Evolutionary conservation across 2,888 invertebrate species (phyloP).

Genomic region (Exocentrus adspersus): DNA sequence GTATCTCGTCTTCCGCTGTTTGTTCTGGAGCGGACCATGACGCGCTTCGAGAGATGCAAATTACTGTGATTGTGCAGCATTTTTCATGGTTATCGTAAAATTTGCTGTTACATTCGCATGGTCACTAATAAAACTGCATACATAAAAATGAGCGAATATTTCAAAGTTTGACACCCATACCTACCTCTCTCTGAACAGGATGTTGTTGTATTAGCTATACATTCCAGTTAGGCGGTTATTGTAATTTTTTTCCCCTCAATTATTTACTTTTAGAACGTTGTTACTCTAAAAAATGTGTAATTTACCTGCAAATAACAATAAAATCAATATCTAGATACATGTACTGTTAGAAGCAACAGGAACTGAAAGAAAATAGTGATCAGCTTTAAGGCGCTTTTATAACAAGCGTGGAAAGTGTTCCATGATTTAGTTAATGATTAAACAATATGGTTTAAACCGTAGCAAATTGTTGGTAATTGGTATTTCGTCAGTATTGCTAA

Average conservation of each 20-base stretch:
- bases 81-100: conserved; percentile 10
- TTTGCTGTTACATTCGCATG: not conserved
- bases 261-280: too few species aligned
- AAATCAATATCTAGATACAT: too few species aligned
- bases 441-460: not conserved
- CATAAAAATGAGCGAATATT: too few species aligned
- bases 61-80: conserved; percentile 20
- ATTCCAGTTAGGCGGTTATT: too few species aligned
- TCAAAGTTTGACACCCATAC: not conserved
- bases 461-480: conserved; percentile 1
- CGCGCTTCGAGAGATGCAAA: conserved; percentile 50
- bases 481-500: not conserved
- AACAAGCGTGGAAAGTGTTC: conserved; percentile 1
- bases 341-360: not conserved
- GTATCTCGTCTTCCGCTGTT: conserved; percentile 60
- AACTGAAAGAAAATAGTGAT: not conserved
- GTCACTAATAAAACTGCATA: too few species aligned
- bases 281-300: too few species aligned
- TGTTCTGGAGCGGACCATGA: conserved; percentile 60
- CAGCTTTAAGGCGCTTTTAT: not conserved
- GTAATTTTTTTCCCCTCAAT: too few species aligned
- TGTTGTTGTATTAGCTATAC: too few species aligned
- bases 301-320: too few species aligned
- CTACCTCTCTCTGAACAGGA: too few species aligned
- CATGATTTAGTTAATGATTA: conserved; percentile 1